phyloP scores from a whole-genome alignment of 1,140 invertebrate genomes.

The Idris sp. region DNA sequence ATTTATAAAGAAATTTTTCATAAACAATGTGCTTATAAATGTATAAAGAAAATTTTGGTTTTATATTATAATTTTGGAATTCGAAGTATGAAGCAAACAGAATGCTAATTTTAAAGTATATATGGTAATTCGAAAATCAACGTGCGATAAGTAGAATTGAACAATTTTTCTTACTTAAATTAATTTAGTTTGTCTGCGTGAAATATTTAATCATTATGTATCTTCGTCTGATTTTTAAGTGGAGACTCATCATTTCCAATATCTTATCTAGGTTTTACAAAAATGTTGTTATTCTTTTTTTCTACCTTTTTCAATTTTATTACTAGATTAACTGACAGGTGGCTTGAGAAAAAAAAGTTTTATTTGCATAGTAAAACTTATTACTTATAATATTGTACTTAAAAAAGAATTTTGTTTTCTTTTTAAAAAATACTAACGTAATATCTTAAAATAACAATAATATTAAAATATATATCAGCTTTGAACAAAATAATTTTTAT shows the following conservation, averaged over 20 bases:
- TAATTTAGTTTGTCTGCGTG: conserved; percentile 51
- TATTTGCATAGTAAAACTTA: conserved; percentile 45
- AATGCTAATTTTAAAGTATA: too few species aligned
- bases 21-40: too few species aligned
- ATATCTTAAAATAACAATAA: too few species aligned
- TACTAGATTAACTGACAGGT: conserved; percentile 40
- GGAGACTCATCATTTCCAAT: conserved; percentile 48
- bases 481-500: too few species aligned
- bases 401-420: too few species aligned
- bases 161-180: conserved; percentile 47
- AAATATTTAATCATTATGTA: conserved; percentile 52
- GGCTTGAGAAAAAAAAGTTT: conserved; percentile 22
- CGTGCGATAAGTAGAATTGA: conserved; percentile 16
- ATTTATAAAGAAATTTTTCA: too few species aligned
- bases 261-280: conserved; percentile 49
- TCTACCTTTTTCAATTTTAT: conserved; percentile 25
- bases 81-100: conserved; percentile 28
- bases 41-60: too few species aligned
- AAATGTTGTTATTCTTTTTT: conserved; percentile 36
- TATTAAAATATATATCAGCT: too few species aligned
- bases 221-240: conserved; percentile 46
- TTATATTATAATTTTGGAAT: conserved; percentile 1
- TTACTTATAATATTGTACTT: too few species aligned
- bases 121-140: conserved; percentile 53
- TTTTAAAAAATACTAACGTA: too few species aligned